phyloP scores from a whole-genome alignment of 2,113 vertebrate species.

The Cygnus atratus region DNA sequence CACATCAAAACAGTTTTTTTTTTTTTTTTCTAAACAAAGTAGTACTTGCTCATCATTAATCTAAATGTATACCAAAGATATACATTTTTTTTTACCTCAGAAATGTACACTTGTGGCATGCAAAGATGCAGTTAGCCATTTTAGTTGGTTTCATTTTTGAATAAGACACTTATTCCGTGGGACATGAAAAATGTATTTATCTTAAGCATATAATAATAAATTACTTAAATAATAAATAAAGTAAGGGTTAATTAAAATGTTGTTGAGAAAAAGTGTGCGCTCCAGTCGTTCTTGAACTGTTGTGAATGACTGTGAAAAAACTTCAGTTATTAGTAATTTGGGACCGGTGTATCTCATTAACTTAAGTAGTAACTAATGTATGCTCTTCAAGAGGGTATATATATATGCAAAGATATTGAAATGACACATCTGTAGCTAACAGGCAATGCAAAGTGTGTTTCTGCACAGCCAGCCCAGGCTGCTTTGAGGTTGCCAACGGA shows the following conservation, averaged over 20 bases:
- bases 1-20: not conserved
- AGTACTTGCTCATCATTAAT: not conserved
- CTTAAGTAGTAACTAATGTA: not conserved
- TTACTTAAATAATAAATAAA: not conserved
- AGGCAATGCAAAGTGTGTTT: too few species aligned
- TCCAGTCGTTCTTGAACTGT: not conserved
- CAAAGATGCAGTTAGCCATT: not conserved
- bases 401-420: not conserved
- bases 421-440: not conserved
- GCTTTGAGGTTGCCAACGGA: not conserved
- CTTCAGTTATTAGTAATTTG: not conserved
- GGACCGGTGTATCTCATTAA: not conserved
- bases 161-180: not conserved
- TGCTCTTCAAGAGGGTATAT: not conserved
- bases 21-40: not conserved
- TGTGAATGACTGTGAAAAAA: not conserved
- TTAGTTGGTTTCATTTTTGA: not conserved
- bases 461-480: too few species aligned
- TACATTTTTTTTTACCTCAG: not conserved
- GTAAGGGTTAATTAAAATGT: not conserved
- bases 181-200: not conserved
- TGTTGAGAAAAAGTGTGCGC: not conserved
- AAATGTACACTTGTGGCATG: not conserved
- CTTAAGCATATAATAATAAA: not conserved
- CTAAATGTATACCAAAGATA: not conserved